Base-by-base conservation (phyloP, 1,140 invertebrate species). In the Gonioctena quinquepunctata region DNA sequence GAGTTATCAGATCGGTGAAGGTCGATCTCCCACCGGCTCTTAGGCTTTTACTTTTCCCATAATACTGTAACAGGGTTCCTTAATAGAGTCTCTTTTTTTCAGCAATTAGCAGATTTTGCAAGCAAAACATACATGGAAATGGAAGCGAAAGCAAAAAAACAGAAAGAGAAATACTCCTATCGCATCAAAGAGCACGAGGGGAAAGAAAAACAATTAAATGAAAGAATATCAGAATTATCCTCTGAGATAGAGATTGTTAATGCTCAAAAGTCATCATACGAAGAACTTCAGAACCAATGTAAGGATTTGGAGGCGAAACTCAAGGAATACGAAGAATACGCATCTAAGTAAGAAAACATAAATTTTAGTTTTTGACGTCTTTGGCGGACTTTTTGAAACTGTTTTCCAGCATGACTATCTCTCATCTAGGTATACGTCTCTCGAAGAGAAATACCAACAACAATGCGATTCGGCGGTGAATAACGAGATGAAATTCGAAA, bases 361-460 rank as follows among this genome's bases (percentile, higher is more conserved):
- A n/a, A n/a, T n/a, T n/a, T n/a, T n/a, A n/a, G n/a, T n/a, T n/a
- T n/a, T n/a, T n/a, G n/a, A n/a, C n/a, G n/a, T n/a, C n/a, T n/a
- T n/a, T n/a, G n/a, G n/a, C n/a, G n/a, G n/a, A n/a, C n/a, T n/a
- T n/a, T n/a, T n/a, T n/a, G n/a, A n/a, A n/a, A n/a, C n/a, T n/a
- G n/a, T n/a, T n/a, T n/a, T n/a, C n/a, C n/a, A n/a, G n/a, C n/a
- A n/a, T n/a, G n/a, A n/a, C n/a, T n/a, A n/a, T 42, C 8, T 2
- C 16, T 0, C 8, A 63, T 70, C 16, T 27, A 77, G 75, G 26
- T 76, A 71, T 54, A 68, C 64, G n/a, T 18, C 5, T 13, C 23
- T 76, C 13, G 74, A 76, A 72, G 57, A 76, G 25, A 69, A 78
- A 67, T 68, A 72, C 19, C 70, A 73, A 64, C 16, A 75, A 61